Evolutionary conservation across 2,888 invertebrate species (phyloP).

Genomic region (Caenorhabditis plicata): DNA sequence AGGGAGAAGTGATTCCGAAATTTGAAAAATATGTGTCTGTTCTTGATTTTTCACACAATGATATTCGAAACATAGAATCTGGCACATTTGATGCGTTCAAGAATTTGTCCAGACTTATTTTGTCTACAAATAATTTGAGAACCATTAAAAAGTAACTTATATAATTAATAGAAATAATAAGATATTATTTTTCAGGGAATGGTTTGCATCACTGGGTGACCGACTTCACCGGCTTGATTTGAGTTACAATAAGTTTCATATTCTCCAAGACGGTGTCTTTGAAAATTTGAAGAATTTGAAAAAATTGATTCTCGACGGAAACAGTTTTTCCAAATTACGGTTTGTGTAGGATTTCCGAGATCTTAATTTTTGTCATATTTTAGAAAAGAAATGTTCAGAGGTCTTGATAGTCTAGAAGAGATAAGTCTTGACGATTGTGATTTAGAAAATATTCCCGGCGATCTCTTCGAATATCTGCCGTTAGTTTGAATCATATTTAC

Average conservation of each 20-base stretch:
- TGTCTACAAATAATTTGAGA: constrained; percentile 25
- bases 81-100: constrained; percentile 28
- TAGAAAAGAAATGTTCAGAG: constrained; percentile 38
- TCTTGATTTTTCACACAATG: constrained; percentile 28
- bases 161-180: neutral
- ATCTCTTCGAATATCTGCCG: constrained; percentile 51
- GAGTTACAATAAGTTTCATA: constrained; percentile 22
- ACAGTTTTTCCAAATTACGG: constrained; percentile 4
- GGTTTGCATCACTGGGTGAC: constrained; percentile 14
- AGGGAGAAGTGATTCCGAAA: constrained; percentile 31
- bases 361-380: neutral
- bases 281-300: constrained; percentile 26
- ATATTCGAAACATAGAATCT: constrained; percentile 24
- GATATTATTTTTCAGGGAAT: constrained; percentile 11
- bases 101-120: constrained; percentile 21
- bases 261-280: constrained; percentile 12
- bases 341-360: neutral
- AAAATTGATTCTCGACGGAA: constrained; percentile 45
- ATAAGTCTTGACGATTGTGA: constrained; percentile 52
- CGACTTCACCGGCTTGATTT: constrained; percentile 35
- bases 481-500: constrained; percentile 20
- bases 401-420: constrained; percentile 43
- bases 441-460: constrained; percentile 28
- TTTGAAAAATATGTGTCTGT: constrained; percentile 19
- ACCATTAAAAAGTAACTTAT: constrained; percentile 25